Percentiles rank a stretch among this genome's conserved stretches.
These are phyloP conservation scores for Cynopterus sphinx DNA, from an alignment of 2,797 vertebrate species.

Conservation along the genomic window DNA sequence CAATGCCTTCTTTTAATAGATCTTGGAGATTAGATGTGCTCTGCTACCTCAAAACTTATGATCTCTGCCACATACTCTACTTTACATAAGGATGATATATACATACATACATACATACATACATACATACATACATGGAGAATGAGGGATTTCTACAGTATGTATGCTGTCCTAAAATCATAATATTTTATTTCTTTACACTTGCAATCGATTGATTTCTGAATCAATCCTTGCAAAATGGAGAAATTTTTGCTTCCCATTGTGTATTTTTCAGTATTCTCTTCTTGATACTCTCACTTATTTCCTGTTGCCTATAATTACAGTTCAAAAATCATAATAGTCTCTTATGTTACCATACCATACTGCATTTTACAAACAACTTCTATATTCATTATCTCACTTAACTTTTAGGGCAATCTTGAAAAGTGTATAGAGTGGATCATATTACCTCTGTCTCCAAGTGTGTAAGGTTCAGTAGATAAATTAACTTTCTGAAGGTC, in stretches of 20 bases:
- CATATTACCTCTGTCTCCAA: slow-evolving; percentile 3
- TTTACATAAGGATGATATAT: background rate
- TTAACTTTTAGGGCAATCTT: slow-evolving; percentile 16
- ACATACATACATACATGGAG: background rate
- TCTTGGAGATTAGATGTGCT: slow-evolving; percentile 73
- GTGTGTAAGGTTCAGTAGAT: background rate
- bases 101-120: no score
- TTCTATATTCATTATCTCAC: background rate
- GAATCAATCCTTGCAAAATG: background rate
- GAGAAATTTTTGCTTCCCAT: background rate
- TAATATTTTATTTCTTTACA: background rate
- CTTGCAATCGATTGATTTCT: background rate
- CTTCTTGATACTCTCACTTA: background rate
- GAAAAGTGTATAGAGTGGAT: background rate
- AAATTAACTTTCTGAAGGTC: background rate
- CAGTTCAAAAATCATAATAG: background rate
- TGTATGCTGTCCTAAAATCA: background rate
- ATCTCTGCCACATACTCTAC: background rate
- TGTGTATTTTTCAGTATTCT: background rate
- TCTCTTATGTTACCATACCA: background rate
- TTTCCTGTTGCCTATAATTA: background rate
- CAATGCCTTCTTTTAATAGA: slow-evolving; percentile 72
- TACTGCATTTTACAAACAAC: background rate
- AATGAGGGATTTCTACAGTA: fast-evolving
- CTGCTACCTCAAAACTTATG: background rate